Percentiles rank a stretch among this genome's conserved stretches.
phyloP scores from a whole-genome alignment of 2,888 invertebrate species.

The Pristionchus entomophagus region DNA sequence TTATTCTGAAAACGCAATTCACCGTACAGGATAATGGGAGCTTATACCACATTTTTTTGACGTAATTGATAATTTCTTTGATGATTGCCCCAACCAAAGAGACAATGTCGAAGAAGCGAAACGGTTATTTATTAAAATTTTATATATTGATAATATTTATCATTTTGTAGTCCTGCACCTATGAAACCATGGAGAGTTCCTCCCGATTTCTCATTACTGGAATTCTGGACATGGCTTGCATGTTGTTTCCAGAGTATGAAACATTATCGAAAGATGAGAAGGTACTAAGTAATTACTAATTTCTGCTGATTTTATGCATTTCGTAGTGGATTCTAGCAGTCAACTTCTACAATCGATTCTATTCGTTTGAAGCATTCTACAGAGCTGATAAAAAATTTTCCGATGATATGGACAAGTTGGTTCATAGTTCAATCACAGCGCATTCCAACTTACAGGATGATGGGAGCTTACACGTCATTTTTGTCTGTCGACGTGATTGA shows the following conservation, averaged over 20 bases:
- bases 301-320: too few relatives aligned
- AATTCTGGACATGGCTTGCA: too few relatives aligned
- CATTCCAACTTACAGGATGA: neutral
- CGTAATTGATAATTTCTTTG: neutral
- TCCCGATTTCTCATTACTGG: too few relatives aligned
- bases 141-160: neutral
- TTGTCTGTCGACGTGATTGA: neutral
- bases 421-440: neutral
- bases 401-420: neutral
- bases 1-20: too few relatives aligned
- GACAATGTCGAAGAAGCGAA: neutral
- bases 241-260: too few relatives aligned
- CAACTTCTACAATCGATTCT: neutral
- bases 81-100: neutral
- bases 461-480: neutral
- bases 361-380: neutral
- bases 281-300: too few relatives aligned
- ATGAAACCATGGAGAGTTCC: too few relatives aligned
- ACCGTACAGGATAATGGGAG: neutral
- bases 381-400: neutral
- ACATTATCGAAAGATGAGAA: too few relatives aligned
- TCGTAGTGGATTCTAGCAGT: too few relatives aligned
- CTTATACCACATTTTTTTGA: neutral
- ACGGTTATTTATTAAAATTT: neutral
- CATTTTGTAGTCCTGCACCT: neutral